Percentiles rank a stretch among this genome's conserved stretches.
Conservation (phyloP, 2,797 vertebrate genomes). For the Intellagama lesueurii region DNA sequence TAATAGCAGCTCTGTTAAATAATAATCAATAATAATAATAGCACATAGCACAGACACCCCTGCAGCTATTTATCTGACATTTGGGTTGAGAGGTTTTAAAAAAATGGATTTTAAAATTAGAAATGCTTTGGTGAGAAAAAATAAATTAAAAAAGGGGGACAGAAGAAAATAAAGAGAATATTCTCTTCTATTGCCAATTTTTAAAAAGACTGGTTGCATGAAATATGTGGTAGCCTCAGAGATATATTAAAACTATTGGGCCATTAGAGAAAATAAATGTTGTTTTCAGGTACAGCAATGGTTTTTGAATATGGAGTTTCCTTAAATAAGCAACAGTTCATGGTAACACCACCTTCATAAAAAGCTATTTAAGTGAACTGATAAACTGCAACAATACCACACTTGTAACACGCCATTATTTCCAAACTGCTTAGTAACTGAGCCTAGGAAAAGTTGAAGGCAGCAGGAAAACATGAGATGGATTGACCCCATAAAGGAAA, state of each 20-base stretch:
- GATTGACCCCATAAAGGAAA: too few species aligned
- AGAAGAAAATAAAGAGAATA: too few species aligned
- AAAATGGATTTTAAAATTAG: too few species aligned
- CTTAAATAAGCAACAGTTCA: slow-evolving; percentile 21
- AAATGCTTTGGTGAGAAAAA: too few species aligned
- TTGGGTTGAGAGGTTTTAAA: background rate
- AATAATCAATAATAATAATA: background rate
- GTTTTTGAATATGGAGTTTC: slow-evolving; percentile 12
- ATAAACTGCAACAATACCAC: slow-evolving; percentile 5
- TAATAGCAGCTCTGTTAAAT: background rate
- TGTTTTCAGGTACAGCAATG: background rate
- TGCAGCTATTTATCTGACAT: background rate
- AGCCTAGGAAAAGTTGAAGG: background rate
- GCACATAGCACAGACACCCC: background rate
- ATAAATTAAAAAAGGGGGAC: too few species aligned
- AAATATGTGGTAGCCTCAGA: background rate
- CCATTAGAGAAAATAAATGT: background rate
- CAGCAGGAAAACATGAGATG: too few species aligned
- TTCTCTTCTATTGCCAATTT: background rate
- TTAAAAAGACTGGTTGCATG: background rate
- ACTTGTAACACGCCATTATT: background rate
- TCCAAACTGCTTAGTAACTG: slow-evolving; percentile 10
- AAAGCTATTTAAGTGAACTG: background rate
- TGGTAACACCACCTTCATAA: background rate
- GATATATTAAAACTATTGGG: background rate